Evolutionary conservation across 2,113 vertebrate genomes (phyloP).

Genomic region (Myxocyprinus asiaticus): DNA sequence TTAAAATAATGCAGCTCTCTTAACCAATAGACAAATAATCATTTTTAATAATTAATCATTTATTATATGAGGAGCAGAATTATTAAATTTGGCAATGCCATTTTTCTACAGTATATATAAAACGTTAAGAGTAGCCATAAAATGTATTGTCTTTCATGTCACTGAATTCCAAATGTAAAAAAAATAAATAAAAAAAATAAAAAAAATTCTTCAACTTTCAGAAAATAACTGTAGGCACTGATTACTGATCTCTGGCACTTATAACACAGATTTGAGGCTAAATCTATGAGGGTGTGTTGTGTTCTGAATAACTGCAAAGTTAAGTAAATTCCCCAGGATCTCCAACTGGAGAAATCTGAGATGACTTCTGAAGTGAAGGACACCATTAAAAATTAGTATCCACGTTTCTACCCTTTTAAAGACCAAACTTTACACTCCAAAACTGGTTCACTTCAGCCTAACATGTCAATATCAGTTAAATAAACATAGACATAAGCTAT

Average conservation of each 20-base stretch:
- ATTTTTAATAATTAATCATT: background rate
- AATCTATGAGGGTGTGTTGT: constrained; percentile 2
- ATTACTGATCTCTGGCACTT: constrained; percentile 28
- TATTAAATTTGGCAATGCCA: constrained; percentile 13
- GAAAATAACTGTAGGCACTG: constrained; percentile 33
- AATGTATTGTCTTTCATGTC: background rate
- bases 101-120: background rate
- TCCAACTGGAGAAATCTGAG: background rate
- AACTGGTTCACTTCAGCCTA: background rate
- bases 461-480: background rate
- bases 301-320: background rate
- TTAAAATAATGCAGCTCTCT: background rate
- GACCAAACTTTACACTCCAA: background rate
- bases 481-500: background rate
- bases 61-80: background rate
- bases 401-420: background rate
- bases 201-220: constrained; percentile 4
- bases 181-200: background rate
- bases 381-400: background rate
- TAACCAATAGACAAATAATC: constrained; percentile 6
- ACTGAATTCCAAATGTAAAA: constrained; percentile 7
- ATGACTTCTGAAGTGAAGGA: background rate
- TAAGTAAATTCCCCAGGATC: background rate
- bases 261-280: constrained; percentile 13
- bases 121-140: background rate